Evolutionary conservation across 2,888 invertebrate genomes (phyloP).

Genomic region (Bugula neritina): DNA sequence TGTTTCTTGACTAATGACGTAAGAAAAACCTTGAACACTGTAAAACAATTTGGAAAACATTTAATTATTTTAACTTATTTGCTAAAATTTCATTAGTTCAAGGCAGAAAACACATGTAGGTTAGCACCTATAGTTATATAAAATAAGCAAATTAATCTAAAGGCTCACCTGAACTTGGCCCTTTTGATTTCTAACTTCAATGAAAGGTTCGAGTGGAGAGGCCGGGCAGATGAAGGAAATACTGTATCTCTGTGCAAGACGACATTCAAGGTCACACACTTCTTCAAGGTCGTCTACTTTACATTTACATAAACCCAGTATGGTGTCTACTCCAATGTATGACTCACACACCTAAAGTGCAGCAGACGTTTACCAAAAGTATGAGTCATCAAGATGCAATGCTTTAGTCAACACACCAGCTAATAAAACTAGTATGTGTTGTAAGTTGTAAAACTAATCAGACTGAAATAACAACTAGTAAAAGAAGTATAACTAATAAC

Average conservation of each 20-base stretch:
- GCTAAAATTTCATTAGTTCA: too few relatives aligned
- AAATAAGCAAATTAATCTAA: too few relatives aligned
- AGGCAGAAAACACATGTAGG: too few relatives aligned
- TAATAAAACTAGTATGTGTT: neutral
- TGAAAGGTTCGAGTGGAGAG: conserved; percentile 37
- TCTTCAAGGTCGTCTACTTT: conserved; percentile 41
- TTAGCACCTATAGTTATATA: too few relatives aligned
- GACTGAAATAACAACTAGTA: neutral
- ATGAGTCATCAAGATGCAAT: neutral
- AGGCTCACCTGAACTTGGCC: neutral
- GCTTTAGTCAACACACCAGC: neutral
- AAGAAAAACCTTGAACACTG: too few relatives aligned
- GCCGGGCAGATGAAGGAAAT: conserved; percentile 41
- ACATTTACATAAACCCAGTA: conserved; percentile 43
- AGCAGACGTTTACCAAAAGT: neutral
- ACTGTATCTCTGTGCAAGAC: conserved; percentile 34
- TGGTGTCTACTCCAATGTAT: conserved; percentile 37
- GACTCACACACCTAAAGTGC: conserved; percentile 36
- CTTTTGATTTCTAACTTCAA: conserved; percentile 33
- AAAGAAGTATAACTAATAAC: neutral
- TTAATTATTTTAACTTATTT: too few relatives aligned
- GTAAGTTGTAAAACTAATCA: too few relatives aligned
- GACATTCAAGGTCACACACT: conserved; percentile 43
- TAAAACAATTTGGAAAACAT: too few relatives aligned
- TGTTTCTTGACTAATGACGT: too few relatives aligned